Evolutionary conservation across 1,140 invertebrate species (phyloP).

Genomic region (Panagrolaimus sp.): DNA sequence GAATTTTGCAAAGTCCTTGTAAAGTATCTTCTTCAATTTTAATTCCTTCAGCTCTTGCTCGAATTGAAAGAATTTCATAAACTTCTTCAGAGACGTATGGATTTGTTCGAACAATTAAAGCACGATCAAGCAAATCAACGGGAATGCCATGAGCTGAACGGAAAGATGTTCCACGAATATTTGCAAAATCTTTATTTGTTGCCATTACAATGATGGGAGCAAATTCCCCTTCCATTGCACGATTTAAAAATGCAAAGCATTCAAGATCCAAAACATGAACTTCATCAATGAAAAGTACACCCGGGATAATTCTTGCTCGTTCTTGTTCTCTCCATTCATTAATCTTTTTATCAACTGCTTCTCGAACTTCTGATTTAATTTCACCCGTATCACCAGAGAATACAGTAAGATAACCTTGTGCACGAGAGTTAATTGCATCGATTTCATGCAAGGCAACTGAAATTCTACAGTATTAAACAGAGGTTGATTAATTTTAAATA

Average conservation of each 20-base stretch:
- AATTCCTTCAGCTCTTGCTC: slow-evolving; percentile 85
- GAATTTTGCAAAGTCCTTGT: slow-evolving; percentile 82
- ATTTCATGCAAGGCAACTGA: slow-evolving; percentile 96
- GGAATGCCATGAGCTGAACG: slow-evolving; percentile 91
- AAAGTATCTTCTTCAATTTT: slow-evolving; percentile 86
- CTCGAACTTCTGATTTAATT: slow-evolving; percentile 92
- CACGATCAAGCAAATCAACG: slow-evolving; percentile 86
- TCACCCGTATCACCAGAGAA: slow-evolving; percentile 98
- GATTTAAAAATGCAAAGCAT: slow-evolving; percentile 94
- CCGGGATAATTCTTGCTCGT: slow-evolving; percentile 95
- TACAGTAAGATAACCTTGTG: slow-evolving; percentile 80
- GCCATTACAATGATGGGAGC: slow-evolving; percentile 96
- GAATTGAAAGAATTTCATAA: slow-evolving; percentile 48
- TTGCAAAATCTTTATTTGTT: slow-evolving; percentile 85
- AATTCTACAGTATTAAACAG: slow-evolving; percentile 60
- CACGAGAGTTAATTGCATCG: slow-evolving; percentile 65
- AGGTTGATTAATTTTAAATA: too few relatives aligned
- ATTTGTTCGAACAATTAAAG: slow-evolving; percentile 81
- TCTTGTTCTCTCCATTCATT: slow-evolving; percentile 98
- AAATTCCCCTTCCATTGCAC: slow-evolving; percentile 91
- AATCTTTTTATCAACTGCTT: slow-evolving; percentile 96
- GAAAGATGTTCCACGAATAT: slow-evolving; percentile 88
- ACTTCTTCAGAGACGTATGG: slow-evolving; percentile 74
- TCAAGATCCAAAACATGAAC: slow-evolving; percentile 98
- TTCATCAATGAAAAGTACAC: slow-evolving; percentile 70